Base-by-base conservation (phyloP, 2,888 invertebrate genomes). In the Melikaiella ostensackeni region DNA sequence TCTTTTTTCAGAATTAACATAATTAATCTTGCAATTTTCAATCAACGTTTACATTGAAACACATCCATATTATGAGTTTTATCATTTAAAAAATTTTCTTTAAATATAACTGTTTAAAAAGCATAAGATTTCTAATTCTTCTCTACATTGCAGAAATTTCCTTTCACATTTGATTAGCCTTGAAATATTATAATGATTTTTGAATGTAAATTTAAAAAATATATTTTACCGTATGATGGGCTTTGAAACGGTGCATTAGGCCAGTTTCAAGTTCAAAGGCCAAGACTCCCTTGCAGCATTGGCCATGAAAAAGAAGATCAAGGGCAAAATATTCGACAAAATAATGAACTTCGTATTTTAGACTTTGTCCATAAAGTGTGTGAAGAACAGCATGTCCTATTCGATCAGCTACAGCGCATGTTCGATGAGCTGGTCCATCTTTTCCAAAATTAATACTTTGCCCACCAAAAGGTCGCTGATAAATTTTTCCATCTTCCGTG, bases 311-410 rank as follows among this genome's bases (percentile, higher is more conserved):
- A n/a, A 96, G 90, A 64, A 96, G 90, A 89, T 96, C 96, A 79
- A 95, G 90, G 9, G 94, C 95, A 86, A 94, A 95, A 87, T 95
- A 96, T 86, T 96, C 96, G 78, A 95, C 92, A 86, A 95, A 96
- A 89, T 95, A 96, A 84, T 95, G 93, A 79, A 95, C 94, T 84
- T 95, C 93, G 88, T 95, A 94, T 82, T 93, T 93, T 66, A 96
- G 92, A 16, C 94, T 94, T 88, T 94, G 93, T 5, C 95, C 95
- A 88, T 96, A 96, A 2, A 96, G 91, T 0, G 95, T 95, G 89
- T 96, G 95, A 75, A 96, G 90, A 83, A 95, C 89, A 7, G 95
- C 94, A 87, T 95, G 95, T 0, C 95, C 95, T 2, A 95, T 95
- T 80, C 95, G 91, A 86, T 96, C 95, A 13, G 95, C 95, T 1